Percentiles rank a stretch among this genome's conserved stretches.
These are phyloP conservation scores for Oryctolagus cuniculus DNA, from an alignment of 2,113 vertebrate species.

Conservation along the genomic window mOryCun1.1 NC_091449.1:59642501-59643000, in stretches of 20 bases:
- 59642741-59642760: slow-evolving; percentile 23
- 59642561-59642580: neutral
- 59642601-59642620: neutral
- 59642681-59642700: slow-evolving; percentile 61
- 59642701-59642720: slow-evolving; percentile 44
- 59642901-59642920: neutral
- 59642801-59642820: slow-evolving; percentile 5
- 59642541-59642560: too few relatives aligned
- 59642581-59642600: neutral
- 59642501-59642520: neutral
- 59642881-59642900: neutral
- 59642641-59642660: slow-evolving; percentile 32
- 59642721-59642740: slow-evolving; percentile 35
- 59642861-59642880: neutral
- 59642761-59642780: slow-evolving; percentile 19
- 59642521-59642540: neutral
- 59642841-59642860: neutral
- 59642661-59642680: slow-evolving; percentile 58
- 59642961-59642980: neutral
- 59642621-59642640: neutral
- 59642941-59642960: neutral
- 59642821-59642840: neutral
- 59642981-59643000: neutral
- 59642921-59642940: neutral
- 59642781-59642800: slow-evolving; percentile 14